Conservation (phyloP, 2,797 vertebrate genomes). For the Myotis findleyi region DNA sequence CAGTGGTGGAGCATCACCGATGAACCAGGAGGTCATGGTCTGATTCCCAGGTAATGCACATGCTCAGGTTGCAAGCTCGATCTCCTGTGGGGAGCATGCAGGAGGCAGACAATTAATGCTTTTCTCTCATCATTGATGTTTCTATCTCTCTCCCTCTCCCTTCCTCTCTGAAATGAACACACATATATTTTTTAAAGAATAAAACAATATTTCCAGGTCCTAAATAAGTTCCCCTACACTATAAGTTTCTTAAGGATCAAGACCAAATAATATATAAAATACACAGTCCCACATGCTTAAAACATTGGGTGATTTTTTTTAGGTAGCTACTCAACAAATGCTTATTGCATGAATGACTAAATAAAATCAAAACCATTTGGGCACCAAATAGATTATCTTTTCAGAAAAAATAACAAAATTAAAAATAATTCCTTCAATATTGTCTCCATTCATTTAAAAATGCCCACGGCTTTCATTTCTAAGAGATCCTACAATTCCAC, state of each 20-base stretch:
- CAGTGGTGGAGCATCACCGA: too few relatives aligned
- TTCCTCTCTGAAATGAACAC: too few relatives aligned
- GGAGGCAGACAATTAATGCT: too few relatives aligned
- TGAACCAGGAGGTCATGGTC: too few relatives aligned
- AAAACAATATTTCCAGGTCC: background rate
- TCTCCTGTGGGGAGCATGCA: too few relatives aligned
- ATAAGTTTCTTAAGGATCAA: background rate
- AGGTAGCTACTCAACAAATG: constrained; percentile 10
- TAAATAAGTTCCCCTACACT: background rate
- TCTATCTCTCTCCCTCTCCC: too few relatives aligned
- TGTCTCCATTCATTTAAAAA: constrained; percentile 1
- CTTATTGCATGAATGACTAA: background rate
- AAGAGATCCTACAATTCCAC: background rate
- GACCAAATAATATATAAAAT: background rate
- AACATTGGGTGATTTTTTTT: background rate
- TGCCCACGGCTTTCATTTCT: background rate
- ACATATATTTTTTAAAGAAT: background rate
- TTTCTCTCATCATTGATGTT: too few relatives aligned
- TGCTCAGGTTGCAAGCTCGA: too few relatives aligned
- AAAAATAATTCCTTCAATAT: background rate
- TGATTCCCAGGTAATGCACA: too few relatives aligned
- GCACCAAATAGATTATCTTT: background rate
- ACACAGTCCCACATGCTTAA: background rate
- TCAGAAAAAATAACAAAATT: background rate
- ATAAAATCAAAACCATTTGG: constrained; percentile 3